These are phyloP conservation scores for Parus major DNA, from an alignment of 2,113 vertebrate species.

Conservation along the genomic window DNA sequence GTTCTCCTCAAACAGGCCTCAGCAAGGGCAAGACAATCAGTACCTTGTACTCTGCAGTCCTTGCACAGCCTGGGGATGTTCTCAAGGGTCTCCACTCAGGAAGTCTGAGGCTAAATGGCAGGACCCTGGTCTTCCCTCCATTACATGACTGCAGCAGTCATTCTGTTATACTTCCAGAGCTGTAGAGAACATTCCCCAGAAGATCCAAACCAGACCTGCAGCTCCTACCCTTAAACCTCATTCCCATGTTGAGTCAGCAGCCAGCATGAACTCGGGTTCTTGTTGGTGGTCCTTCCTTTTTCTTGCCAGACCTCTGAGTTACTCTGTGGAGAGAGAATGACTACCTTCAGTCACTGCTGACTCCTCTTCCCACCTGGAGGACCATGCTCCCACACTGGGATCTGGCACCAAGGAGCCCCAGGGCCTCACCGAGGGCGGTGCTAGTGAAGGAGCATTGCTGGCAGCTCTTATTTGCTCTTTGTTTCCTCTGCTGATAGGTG, in stretches of 20 bases:
- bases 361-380: not conserved
- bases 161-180: not conserved
- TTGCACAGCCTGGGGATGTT: not conserved
- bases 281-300: not conserved
- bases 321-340: not conserved
- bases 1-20: not conserved
- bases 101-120: not conserved
- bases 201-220: not conserved
- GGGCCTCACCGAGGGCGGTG: rapidly evolving
- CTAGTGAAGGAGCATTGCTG: not conserved
- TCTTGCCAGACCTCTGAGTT: not conserved
- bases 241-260: not conserved
- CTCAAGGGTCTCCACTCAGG: not conserved
- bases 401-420: not conserved
- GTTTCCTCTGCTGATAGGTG: not conserved
- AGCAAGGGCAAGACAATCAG: not conserved
- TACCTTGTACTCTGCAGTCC: not conserved
- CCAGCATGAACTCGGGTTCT: not conserved
- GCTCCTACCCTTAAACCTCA: not conserved
- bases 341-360: not conserved
- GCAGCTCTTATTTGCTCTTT: not conserved
- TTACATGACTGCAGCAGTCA: not conserved
- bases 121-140: not conserved
- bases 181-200: not conserved
- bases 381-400: not conserved